phyloP scores from a whole-genome alignment of 2,113 vertebrate species.

The Pardalotus punctatus region DNA sequence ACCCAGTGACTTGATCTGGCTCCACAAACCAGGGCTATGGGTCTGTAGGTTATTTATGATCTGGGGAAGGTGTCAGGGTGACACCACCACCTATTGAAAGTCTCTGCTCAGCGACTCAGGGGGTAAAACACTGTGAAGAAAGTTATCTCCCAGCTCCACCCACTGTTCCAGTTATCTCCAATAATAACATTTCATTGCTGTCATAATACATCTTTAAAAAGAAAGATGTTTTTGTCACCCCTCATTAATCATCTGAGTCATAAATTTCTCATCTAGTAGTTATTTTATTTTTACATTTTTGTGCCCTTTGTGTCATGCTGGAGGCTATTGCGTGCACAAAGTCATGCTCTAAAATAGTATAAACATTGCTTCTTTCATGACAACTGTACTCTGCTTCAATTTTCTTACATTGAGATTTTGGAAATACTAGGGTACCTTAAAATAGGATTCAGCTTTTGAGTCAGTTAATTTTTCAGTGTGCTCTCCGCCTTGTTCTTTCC shows the following conservation, averaged over 20 bases:
- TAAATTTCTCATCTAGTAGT: background rate
- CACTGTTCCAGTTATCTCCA: background rate
- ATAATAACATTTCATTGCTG: background rate
- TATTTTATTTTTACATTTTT: background rate
- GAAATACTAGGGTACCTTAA: background rate
- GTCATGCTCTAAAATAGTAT: background rate
- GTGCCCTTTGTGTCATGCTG: background rate
- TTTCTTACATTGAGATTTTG: background rate
- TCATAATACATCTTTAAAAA: background rate
- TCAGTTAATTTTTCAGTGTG: background rate
- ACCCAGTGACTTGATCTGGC: background rate
- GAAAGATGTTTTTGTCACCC: background rate
- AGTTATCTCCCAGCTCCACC: background rate
- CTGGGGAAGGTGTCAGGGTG: background rate
- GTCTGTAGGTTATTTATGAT: background rate
- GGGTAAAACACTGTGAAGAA: background rate
- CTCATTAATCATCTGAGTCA: background rate
- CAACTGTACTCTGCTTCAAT: background rate
- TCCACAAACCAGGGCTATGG: background rate
- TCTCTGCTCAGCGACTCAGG: background rate
- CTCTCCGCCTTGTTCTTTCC: background rate
- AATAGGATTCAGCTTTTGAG: background rate
- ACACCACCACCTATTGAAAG: background rate
- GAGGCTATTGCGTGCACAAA: background rate
- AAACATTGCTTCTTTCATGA: background rate